Conservation (phyloP, 2,113 vertebrate genomes). For the Chaetorhynchus papuensis region DNA sequence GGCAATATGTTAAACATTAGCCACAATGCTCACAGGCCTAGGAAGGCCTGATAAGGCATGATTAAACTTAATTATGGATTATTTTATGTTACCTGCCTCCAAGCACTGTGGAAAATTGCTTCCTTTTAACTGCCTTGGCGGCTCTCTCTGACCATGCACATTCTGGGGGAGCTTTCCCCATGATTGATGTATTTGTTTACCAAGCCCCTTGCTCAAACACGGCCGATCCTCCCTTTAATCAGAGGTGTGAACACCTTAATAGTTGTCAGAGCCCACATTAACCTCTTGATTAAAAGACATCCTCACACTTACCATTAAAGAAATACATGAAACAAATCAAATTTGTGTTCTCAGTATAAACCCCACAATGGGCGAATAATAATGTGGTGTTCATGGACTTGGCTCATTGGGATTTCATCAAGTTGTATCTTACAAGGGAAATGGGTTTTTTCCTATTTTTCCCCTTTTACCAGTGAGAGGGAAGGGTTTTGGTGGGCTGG, state of each 20-base stretch:
- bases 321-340: background rate
- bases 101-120: slow-evolving; percentile 64
- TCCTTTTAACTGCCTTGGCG: slow-evolving; percentile 61
- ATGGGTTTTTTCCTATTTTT: background rate
- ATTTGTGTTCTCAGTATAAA: background rate
- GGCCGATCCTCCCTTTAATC: slow-evolving; percentile 50
- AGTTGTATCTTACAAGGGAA: background rate
- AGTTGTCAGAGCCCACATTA: slow-evolving; percentile 44
- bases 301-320: background rate
- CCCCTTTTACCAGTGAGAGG: background rate
- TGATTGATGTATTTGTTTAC: slow-evolving; percentile 66
- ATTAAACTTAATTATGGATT: slow-evolving; percentile 65
- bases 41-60: slow-evolving; percentile 47
- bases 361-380: background rate
- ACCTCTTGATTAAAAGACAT: slow-evolving; percentile 54
- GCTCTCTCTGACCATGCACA: slow-evolving; percentile 29
- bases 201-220: slow-evolving; percentile 5
- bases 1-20: slow-evolving; percentile 24
- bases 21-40: slow-evolving; percentile 1
- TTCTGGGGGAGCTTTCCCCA: slow-evolving; percentile 19
- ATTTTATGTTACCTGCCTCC: slow-evolving; percentile 63
- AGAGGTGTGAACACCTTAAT: slow-evolving; percentile 59
- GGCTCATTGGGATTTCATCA: background rate
- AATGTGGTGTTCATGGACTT: background rate
- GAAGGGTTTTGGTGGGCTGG: background rate